phyloP scores from a whole-genome alignment of 1,140 invertebrate species.

The Cotesia glomerata region DNA sequence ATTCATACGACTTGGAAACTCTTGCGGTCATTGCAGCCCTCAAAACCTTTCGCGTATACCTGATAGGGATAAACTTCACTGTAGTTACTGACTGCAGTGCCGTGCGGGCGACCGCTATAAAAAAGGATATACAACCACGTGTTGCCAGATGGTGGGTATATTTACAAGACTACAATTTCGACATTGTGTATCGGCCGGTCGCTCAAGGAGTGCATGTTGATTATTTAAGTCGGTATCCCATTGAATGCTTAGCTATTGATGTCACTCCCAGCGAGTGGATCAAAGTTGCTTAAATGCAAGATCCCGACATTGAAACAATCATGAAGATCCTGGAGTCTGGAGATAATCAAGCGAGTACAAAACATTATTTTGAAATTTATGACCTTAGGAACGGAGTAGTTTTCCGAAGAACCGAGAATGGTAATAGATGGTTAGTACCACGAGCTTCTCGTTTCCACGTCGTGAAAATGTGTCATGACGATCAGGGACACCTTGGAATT shows the following conservation, averaged over 20 bases:
- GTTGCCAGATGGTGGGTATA: constrained; percentile 18
- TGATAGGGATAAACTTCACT: constrained; percentile 50
- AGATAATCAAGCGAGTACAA: constrained; percentile 7
- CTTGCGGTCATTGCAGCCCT: constrained; percentile 45
- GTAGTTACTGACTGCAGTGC: constrained; percentile 52
- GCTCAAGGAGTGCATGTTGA: constrained; percentile 48
- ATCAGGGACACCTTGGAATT: constrained; percentile 39
- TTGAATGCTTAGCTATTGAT: constrained; percentile 21
- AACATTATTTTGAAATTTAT: constrained; percentile 29
- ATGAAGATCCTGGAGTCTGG: constrained; percentile 20
- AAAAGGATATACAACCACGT: constrained; percentile 45
- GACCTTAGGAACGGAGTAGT: constrained; percentile 30
- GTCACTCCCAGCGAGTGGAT: constrained; percentile 28
- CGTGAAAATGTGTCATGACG: constrained; percentile 45
- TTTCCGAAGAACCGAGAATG: constrained; percentile 34
- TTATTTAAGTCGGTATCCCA: constrained; percentile 46
- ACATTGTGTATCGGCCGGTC: constrained; percentile 28
- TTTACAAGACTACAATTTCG: no score
- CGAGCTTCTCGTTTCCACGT: constrained; percentile 41
- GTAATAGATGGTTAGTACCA: constrained; percentile 43
- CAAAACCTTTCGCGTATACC: constrained; percentile 47
- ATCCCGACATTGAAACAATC: constrained; percentile 25
- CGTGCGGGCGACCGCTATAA: constrained; percentile 48
- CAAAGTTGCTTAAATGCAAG: constrained; percentile 24
- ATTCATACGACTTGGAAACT: constrained; percentile 53